Conservation (phyloP, 2,113 vertebrate species). For the Thunnus maccoyii region DNA sequence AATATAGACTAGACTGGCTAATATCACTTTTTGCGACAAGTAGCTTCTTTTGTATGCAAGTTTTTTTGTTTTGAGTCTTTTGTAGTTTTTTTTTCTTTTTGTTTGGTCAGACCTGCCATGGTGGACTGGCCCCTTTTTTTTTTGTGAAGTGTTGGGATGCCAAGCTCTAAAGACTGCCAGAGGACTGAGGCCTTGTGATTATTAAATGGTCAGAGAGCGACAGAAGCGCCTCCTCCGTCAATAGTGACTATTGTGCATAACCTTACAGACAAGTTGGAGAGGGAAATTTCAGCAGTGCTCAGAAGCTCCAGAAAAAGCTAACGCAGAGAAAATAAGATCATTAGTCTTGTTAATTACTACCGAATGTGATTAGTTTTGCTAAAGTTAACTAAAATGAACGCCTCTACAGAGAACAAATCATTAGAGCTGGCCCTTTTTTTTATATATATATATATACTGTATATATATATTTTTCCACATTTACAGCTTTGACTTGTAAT, state of each 20-base stretch:
- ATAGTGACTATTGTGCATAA: slow-evolving; percentile 70
- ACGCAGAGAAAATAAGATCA: slow-evolving; percentile 28
- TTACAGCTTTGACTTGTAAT: slow-evolving; percentile 88
- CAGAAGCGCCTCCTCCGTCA: slow-evolving; percentile 71
- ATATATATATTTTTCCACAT: slow-evolving; percentile 6
- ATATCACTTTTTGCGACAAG: slow-evolving; percentile 85
- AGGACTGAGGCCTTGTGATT: slow-evolving; percentile 76
- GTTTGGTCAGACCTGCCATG: slow-evolving; percentile 83
- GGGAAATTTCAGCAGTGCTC: slow-evolving; percentile 36
- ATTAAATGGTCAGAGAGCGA: slow-evolving; percentile 68
- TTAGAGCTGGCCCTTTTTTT: slow-evolving; percentile 80
- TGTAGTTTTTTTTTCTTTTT: slow-evolving; percentile 64
- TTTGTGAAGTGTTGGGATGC: slow-evolving; percentile 82
- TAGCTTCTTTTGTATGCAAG: slow-evolving; percentile 81
- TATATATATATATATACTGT: not conserved
- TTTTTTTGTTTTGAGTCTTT: slow-evolving; percentile 66
- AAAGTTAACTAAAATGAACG: slow-evolving; percentile 38
- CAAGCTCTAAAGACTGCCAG: slow-evolving; percentile 87
- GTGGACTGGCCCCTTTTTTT: slow-evolving; percentile 77
- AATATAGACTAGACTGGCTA: slow-evolving; percentile 91
- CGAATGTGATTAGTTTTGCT: slow-evolving; percentile 55
- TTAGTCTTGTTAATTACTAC: slow-evolving; percentile 39
- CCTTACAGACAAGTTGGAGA: slow-evolving; percentile 48
- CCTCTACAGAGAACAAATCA: slow-evolving; percentile 77
- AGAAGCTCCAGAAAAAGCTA: slow-evolving; percentile 44